Evolutionary conservation across 2,113 vertebrate species (phyloP).

Genomic region (Aspidoscelis tigris): DNA sequence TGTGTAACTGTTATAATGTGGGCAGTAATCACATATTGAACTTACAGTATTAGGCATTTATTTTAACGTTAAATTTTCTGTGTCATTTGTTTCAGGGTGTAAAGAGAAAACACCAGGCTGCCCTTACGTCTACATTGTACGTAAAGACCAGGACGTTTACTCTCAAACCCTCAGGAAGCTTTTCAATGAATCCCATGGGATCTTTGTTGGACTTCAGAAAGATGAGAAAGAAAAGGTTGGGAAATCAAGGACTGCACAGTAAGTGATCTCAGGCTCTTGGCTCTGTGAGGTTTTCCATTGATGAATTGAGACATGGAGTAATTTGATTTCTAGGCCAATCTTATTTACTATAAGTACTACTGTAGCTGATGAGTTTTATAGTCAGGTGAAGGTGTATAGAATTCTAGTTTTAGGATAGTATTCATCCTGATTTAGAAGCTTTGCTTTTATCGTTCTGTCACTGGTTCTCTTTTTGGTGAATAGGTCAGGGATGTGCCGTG

Average conservation of each 20-base stretch:
- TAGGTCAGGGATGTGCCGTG: no score
- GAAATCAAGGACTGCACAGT: constrained; percentile 84
- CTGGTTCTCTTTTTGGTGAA: not conserved
- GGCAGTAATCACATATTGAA: not conserved
- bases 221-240: constrained; percentile 85
- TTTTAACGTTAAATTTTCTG: not conserved
- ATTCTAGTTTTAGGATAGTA: not conserved
- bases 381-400: not conserved
- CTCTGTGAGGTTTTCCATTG: not conserved
- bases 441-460: not conserved
- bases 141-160: constrained; percentile 89
- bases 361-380: not conserved
- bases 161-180: constrained; percentile 93
- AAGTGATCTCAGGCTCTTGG: constrained; percentile 47
- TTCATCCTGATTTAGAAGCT: not conserved
- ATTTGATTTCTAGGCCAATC: not conserved
- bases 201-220: constrained; percentile 92
- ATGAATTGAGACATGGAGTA: not conserved
- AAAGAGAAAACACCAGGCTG: constrained; percentile 47
- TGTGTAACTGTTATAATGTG: not conserved
- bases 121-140: constrained; percentile 81
- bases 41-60: not conserved
- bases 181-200: constrained; percentile 96
- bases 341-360: not conserved
- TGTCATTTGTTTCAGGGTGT: constrained; percentile 48